These are phyloP conservation scores for Octonoba sinensis DNA, from an alignment of 2,888 invertebrate species.

Conservation along the genomic window DNA sequence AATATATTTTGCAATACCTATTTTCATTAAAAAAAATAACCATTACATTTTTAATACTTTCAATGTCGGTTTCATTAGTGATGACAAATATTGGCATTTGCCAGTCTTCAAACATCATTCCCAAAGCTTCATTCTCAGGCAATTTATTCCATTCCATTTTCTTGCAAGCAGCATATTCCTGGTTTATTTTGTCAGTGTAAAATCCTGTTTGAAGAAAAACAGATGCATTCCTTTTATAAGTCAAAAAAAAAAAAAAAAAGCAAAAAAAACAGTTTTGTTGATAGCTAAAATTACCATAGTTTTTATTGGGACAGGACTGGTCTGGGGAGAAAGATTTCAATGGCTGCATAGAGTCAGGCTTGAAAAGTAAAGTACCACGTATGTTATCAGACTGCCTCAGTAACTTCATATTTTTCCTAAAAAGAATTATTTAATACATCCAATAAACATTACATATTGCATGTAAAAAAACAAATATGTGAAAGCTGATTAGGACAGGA, in stretches of 20 bases:
- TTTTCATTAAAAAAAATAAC: background rate
- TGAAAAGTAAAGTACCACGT: constrained; percentile 72
- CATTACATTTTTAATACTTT: constrained; percentile 74
- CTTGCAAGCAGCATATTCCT: constrained; percentile 68
- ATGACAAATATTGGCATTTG: constrained; percentile 90
- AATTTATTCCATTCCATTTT: constrained; percentile 80
- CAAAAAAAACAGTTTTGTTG: too few species aligned
- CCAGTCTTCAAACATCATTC: constrained; percentile 83
- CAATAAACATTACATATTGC: too few species aligned
- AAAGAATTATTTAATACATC: constrained; percentile 21
- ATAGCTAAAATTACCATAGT: constrained; percentile 73
- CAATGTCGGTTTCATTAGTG: constrained; percentile 73
- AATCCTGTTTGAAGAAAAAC: constrained; percentile 33
- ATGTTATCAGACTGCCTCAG: constrained; percentile 72
- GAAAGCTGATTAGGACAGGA: constrained; percentile 90
- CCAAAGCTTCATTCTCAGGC: constrained; percentile 75
- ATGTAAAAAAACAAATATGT: too few species aligned
- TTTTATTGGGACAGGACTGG: constrained; percentile 85
- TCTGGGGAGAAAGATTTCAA: constrained; percentile 75
- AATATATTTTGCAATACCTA: background rate
- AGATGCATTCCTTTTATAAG: background rate
- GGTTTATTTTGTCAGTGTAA: constrained; percentile 46
- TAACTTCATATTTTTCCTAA: constrained; percentile 68
- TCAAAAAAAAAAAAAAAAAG: too few species aligned
- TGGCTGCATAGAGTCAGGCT: constrained; percentile 56